Percentiles rank a stretch among this genome's conserved stretches.
Evolutionary conservation across 2,113 vertebrate species (phyloP).

Genomic region (Cranoglanis bouderius): DNA sequence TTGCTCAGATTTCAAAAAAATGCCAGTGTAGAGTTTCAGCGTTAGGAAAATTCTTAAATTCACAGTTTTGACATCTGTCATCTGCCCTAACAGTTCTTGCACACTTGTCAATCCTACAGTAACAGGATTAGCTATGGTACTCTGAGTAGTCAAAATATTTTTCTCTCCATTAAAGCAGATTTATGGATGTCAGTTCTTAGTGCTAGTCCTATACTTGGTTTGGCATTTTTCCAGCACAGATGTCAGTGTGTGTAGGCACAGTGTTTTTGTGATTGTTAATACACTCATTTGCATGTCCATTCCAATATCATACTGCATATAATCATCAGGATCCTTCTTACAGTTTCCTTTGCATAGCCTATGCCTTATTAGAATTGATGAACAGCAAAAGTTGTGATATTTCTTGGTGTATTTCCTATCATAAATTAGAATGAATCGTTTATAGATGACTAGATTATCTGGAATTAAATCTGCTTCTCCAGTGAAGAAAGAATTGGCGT

Average conservation of each 20-base stretch:
- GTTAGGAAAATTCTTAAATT: not conserved
- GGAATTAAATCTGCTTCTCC: not conserved
- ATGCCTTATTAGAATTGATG: not conserved
- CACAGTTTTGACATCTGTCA: slow-evolving; percentile 10
- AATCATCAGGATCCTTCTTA: not conserved
- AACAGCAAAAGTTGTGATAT: not conserved
- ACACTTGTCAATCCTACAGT: not conserved
- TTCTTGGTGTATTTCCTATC: not conserved
- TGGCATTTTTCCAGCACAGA: not conserved
- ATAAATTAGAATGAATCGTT: not conserved
- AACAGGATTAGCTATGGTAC: not conserved
- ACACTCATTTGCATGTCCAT: not conserved
- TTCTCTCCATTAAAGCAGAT: not conserved
- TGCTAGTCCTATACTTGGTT: not conserved
- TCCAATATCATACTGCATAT: not conserved
- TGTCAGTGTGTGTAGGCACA: not conserved
- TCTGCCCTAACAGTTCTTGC: not conserved
- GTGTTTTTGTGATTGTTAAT: not conserved
- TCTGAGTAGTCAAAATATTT: not conserved
- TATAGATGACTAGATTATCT: not conserved
- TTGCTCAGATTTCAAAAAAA: slow-evolving; percentile 3
- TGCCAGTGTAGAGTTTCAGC: not conserved
- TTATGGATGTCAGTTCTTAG: not conserved
- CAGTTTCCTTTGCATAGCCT: not conserved
- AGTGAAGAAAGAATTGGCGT: not conserved